Conservation (phyloP, 2,888 invertebrate species). For the Iselma pallidipennis region DNA sequence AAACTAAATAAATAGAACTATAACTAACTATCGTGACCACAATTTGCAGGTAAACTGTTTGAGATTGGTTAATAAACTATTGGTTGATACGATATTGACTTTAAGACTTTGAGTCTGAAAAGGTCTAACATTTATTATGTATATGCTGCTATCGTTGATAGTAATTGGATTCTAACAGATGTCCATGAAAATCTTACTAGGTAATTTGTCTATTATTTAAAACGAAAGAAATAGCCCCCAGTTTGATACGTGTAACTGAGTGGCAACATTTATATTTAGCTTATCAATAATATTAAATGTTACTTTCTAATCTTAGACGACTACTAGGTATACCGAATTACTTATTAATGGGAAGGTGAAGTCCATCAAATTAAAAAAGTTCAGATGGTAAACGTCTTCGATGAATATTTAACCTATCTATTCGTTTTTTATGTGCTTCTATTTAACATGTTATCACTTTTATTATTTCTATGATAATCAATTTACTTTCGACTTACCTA, state of each 20-base stretch:
- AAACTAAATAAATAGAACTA: neutral
- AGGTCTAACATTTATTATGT: conserved; percentile 33
- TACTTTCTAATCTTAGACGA: no score
- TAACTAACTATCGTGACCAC: conserved; percentile 3
- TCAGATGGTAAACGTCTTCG: no score
- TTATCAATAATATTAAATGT: neutral
- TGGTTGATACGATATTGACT: conserved; percentile 19
- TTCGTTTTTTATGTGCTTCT: no score
- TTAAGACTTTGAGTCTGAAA: conserved; percentile 22
- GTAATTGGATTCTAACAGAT: conserved; percentile 3
- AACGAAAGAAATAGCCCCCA: neutral
- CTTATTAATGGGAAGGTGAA: no score
- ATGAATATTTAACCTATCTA: no score
- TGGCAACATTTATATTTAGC: neutral
- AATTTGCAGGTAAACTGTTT: conserved; percentile 11
- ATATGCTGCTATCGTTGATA: neutral
- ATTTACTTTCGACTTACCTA: conserved; percentile 64
- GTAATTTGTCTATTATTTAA: neutral
- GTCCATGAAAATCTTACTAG: neutral
- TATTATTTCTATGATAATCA: no score
- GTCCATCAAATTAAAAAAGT: no score
- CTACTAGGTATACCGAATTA: no score
- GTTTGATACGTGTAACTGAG: no score
- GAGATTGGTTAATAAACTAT: conserved; percentile 15
- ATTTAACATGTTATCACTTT: no score